phyloP scores from a whole-genome alignment of 2,888 invertebrate species.

The Neoascia interrupta region DNA sequence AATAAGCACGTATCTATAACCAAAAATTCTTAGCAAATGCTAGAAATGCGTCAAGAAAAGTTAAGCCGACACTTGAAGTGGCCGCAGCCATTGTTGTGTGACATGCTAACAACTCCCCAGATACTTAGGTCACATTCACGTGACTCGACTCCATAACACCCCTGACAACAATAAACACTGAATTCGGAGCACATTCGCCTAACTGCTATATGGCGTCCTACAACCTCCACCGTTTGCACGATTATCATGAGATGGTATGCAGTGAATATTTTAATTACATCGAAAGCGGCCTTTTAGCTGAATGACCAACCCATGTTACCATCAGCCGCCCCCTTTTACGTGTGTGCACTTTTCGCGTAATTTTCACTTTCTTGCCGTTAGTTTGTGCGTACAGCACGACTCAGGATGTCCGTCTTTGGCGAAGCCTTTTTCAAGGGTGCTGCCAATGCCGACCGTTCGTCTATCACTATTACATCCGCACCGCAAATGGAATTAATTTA shows the following conservation, averaged over 20 bases:
- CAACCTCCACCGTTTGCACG: no score
- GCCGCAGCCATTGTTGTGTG: no score
- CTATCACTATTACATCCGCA: conserved; percentile 38
- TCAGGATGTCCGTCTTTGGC: background rate
- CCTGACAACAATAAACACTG: conserved; percentile 6
- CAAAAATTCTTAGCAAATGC: no score
- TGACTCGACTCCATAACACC: conserved; percentile 36
- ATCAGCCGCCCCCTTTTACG: background rate
- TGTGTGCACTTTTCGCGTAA: conserved; percentile 40
- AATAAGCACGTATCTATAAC: no score
- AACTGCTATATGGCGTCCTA: no score
- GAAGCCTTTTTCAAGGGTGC: conserved; percentile 55
- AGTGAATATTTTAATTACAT: conserved; percentile 38
- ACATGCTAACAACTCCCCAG: conserved; percentile 24
- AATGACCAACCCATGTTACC: conserved; percentile 50
- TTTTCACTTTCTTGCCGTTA: conserved; percentile 49
- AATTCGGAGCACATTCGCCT: conserved; percentile 21
- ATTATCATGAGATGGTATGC: conserved; percentile 25
- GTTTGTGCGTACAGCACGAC: no score
- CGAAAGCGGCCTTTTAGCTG: conserved; percentile 15
- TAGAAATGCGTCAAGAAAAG: no score
- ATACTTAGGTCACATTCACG: conserved; percentile 31
- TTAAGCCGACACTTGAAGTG: no score
- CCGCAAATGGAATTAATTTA: conserved; percentile 55
- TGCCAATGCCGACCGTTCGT: conserved; percentile 34